Conservation (phyloP, 2,113 vertebrate species). For the Trematocara zebra region DNA sequence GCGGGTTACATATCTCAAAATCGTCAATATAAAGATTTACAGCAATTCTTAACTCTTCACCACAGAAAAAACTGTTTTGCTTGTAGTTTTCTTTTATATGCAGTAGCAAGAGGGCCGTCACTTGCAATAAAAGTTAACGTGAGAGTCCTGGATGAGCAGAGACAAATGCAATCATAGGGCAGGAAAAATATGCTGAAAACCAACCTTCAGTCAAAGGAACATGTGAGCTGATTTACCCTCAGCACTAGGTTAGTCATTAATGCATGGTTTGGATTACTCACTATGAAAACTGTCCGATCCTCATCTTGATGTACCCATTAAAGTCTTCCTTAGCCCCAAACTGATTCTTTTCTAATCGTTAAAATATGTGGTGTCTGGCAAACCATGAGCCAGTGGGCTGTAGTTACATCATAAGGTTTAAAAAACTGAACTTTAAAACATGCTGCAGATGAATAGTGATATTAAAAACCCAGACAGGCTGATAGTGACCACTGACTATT, state of each 20-base stretch:
- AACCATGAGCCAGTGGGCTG: background rate
- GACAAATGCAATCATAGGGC: background rate
- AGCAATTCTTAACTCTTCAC: too few species aligned
- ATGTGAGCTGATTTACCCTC: background rate
- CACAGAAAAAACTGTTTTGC: too few species aligned
- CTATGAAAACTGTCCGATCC: background rate
- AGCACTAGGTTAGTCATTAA: background rate
- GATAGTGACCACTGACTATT: background rate
- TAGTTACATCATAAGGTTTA: background rate
- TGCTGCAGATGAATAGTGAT: background rate
- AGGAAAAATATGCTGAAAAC: background rate
- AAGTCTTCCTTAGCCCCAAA: background rate
- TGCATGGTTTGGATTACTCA: background rate
- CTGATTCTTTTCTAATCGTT: background rate
- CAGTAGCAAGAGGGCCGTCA: too few species aligned
- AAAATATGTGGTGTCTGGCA: background rate
- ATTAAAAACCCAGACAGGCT: background rate
- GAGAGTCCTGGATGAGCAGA: background rate
- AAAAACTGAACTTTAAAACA: background rate
- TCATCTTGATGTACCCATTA: background rate
- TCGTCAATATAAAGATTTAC: too few species aligned
- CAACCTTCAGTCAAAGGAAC: background rate
- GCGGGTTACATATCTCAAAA: too few species aligned
- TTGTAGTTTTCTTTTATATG: too few species aligned
- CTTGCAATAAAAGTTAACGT: background rate